These are phyloP conservation scores for Silurus lanzhouensis DNA, from an alignment of 2,797 vertebrate species.

Conservation along the genomic window DNA sequence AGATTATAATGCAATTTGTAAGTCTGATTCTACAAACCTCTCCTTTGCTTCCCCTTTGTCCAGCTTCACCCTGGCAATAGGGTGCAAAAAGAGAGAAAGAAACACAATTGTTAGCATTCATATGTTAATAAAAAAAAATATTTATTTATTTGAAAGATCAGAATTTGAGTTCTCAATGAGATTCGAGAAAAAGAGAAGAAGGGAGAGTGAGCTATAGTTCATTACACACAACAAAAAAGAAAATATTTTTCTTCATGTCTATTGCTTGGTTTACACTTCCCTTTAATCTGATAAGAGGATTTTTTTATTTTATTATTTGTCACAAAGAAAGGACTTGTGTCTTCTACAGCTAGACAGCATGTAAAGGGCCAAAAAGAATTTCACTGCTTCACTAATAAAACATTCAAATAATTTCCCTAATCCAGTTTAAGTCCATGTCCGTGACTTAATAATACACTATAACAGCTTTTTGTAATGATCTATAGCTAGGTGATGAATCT, in stretches of 20 bases:
- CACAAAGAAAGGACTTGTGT: background rate
- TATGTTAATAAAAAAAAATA: conserved; percentile 12
- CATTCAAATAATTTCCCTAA: background rate
- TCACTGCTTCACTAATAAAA: background rate
- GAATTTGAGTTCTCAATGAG: conserved; percentile 27
- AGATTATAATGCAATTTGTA: conserved; percentile 68
- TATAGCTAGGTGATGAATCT: conserved; percentile 11
- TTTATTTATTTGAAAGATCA: conserved; percentile 26
- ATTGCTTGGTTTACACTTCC: background rate
- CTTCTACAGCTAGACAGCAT: background rate
- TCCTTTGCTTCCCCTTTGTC: conserved; percentile 78
- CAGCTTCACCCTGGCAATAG: conserved; percentile 74
- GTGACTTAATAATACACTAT: background rate
- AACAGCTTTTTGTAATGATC: background rate
- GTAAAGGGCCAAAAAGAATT: background rate
- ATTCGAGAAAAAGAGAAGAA: background rate
- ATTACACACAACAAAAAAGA: background rate
- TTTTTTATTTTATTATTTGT: conserved; percentile 32
- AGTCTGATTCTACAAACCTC: conserved; percentile 78
- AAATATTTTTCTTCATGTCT: background rate
- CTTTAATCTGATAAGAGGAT: background rate
- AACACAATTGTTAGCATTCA: conserved; percentile 34
- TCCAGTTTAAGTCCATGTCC: background rate
- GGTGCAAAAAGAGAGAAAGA: conserved; percentile 54
- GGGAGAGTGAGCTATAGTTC: background rate